Evolutionary conservation across 2,888 invertebrate genomes (phyloP), one percentile per base, ranked within the genome.

Genomic region (Agriotes lineatus): DNA sequence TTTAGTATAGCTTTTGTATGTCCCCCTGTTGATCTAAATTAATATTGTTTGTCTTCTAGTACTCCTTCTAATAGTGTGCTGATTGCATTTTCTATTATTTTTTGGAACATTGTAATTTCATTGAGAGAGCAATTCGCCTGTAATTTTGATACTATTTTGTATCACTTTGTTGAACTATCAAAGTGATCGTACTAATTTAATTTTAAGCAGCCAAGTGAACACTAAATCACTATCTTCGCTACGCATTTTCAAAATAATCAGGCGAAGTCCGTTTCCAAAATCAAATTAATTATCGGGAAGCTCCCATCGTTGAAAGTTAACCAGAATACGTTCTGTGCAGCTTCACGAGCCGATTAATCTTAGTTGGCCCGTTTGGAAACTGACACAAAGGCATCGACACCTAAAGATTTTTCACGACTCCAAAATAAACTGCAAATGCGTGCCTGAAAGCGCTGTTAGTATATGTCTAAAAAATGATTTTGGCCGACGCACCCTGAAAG

Each of bases 201-300:
- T n/a, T n/a, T n/a, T n/a, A n/a, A n/a, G n/a, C n/a, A n/a, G n/a
- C n/a, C n/a, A n/a, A n/a, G n/a, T n/a, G n/a, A n/a, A n/a, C n/a
- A n/a, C 25, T 22, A 33, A 16, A 45, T 59, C 30, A 37, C 33
- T 33, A 35, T 48, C 19, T 37, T 60, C 50, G 4, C 56, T 9
- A 50, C 22, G 9, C 25, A 50, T n/a, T n/a, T n/a, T n/a, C n/a
- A 25, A 67, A 39, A n/a, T 52, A 67, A 61, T 25, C 39, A 30
- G 54, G 42, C 67, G 35, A 61, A 60, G 61, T 54, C 56, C 54
- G 54, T 60, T 65, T 59, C 52, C 39, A 16, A 45, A 67, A 67
- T 60, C 52, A 60, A 67, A 60, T 67, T 67, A 67, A 67, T 66
- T 67, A 67, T 60, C 60, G 39, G 60, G 52, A 67, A 67, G 67